Conservation (phyloP, 1,140 invertebrate species). For the Myzus persicae region DNA sequence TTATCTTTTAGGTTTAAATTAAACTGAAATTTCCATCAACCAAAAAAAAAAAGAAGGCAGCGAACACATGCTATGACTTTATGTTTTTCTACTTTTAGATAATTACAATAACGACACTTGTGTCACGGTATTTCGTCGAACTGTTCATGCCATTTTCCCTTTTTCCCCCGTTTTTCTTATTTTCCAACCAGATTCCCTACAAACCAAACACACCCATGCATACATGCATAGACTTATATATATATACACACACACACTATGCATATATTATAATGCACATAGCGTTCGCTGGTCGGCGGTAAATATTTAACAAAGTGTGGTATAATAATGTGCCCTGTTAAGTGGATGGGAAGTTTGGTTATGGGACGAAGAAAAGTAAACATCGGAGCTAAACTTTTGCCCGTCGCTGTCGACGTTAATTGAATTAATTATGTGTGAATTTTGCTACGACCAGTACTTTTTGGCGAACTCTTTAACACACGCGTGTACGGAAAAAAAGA, state of each 20-base stretch:
- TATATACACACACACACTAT: background rate
- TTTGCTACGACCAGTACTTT: slow-evolving; percentile 19
- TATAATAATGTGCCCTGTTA: slow-evolving; percentile 23
- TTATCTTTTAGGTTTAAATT: background rate
- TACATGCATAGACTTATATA: background rate
- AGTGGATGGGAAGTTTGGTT: slow-evolving; percentile 33
- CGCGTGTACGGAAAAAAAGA: background rate
- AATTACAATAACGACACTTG: too few relatives aligned
- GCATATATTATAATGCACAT: background rate
- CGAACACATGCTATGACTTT: too few relatives aligned
- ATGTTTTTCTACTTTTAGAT: too few relatives aligned
- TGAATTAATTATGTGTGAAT: slow-evolving; percentile 57
- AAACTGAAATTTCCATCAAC: background rate
- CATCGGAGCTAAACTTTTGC: slow-evolving; percentile 44
- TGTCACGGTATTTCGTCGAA: background rate
- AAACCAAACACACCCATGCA: background rate
- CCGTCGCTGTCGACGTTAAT: slow-evolving; percentile 3
- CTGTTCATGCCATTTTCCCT: background rate
- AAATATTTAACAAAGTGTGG: slow-evolving; percentile 24
- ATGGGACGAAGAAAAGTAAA: slow-evolving; percentile 50
- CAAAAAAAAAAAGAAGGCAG: too few relatives aligned
- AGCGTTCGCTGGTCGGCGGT: background rate
- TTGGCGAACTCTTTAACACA: background rate
- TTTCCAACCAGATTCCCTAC: too few relatives aligned
- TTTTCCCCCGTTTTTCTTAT: background rate